A percentile compares a stretch with the other conserved stretches of the same genome.
phyloP scores from a whole-genome alignment of 2,888 invertebrate species.

The Elysia crispata region DNA sequence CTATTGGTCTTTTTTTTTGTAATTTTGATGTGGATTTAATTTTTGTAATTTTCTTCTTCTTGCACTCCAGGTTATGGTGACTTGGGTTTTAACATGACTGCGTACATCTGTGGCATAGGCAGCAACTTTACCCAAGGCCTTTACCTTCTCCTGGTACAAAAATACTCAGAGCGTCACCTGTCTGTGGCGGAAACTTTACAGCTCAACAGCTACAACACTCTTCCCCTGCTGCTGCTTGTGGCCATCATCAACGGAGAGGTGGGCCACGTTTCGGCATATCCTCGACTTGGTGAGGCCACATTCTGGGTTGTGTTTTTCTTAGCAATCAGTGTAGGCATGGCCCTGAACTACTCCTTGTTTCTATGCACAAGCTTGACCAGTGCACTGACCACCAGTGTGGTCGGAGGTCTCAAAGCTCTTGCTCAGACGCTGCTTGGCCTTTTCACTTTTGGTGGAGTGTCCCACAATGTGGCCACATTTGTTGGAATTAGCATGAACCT shows the following conservation, averaged over 20 bases:
- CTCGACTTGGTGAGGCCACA: conserved; percentile 52
- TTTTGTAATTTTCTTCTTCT: too few species aligned
- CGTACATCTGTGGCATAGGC: conserved; percentile 75
- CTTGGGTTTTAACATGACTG: conserved; percentile 73
- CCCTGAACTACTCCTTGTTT: conserved; percentile 78
- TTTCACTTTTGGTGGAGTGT: conserved; percentile 78
- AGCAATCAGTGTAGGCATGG: conserved; percentile 72
- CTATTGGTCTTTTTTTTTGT: too few species aligned
- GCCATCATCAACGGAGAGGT: conserved; percentile 68
- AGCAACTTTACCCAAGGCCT: conserved; percentile 78
- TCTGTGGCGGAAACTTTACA: conserved; percentile 76
- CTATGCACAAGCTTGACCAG: conserved; percentile 78
- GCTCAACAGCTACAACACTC: conserved; percentile 76
- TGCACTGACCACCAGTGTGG: conserved; percentile 78
- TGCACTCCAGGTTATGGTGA: conserved; percentile 76
- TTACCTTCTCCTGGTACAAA: conserved; percentile 78
- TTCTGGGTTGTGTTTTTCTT: conserved; percentile 72
- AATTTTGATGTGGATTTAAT: too few species aligned
- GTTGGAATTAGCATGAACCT: conserved; percentile 77
- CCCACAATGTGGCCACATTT: conserved; percentile 70
- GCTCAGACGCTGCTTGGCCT: conserved; percentile 78
- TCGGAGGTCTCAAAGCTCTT: conserved; percentile 77
- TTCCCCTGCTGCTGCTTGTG: conserved; percentile 72
- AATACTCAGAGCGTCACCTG: conserved; percentile 69
- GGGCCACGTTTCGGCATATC: conserved; percentile 51